A percentile compares a stretch with the other conserved stretches of the same genome.
Conservation (phyloP, 2,888 invertebrate genomes). For the Heliconius erato region DNA sequence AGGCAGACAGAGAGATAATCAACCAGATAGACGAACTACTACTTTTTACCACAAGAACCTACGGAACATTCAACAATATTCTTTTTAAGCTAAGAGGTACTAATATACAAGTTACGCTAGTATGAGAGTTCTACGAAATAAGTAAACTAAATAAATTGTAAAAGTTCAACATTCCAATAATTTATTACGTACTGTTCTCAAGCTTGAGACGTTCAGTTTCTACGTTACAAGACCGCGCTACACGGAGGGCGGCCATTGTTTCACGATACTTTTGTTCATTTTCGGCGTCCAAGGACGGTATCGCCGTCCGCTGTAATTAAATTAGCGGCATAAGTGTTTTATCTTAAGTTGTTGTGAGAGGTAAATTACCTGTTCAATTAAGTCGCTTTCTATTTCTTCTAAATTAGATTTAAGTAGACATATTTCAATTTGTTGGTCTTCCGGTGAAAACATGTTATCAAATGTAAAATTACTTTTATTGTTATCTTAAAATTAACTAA, state of each 20-base stretch:
- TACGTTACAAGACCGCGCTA: conserved; percentile 64
- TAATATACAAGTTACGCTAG: neutral
- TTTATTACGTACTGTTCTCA: conserved; percentile 28
- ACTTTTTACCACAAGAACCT: too few species aligned
- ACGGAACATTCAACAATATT: too few species aligned
- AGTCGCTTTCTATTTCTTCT: conserved; percentile 70
- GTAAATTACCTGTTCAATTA: conserved; percentile 66
- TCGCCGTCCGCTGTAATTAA: conserved; percentile 61
- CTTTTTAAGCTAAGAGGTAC: neutral
- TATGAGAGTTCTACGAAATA: neutral
- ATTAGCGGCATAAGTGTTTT: neutral
- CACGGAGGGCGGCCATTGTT: conserved; percentile 62
- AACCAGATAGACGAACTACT: too few species aligned
- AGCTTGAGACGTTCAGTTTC: conserved; percentile 58
- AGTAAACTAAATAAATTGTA: neutral
- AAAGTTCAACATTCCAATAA: too few species aligned
- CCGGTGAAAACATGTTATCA: conserved; percentile 40
- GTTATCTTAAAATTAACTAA: neutral
- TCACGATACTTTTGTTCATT: conserved; percentile 69
- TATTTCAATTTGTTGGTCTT: conserved; percentile 75
- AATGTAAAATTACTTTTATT: neutral
- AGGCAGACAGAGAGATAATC: too few species aligned
- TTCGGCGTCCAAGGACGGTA: conserved; percentile 70
- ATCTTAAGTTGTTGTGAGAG: neutral
- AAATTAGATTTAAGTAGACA: conserved; percentile 74